Conservation (phyloP, 2,888 invertebrate genomes). For the Thecocarcelia acutangulata region DNA sequence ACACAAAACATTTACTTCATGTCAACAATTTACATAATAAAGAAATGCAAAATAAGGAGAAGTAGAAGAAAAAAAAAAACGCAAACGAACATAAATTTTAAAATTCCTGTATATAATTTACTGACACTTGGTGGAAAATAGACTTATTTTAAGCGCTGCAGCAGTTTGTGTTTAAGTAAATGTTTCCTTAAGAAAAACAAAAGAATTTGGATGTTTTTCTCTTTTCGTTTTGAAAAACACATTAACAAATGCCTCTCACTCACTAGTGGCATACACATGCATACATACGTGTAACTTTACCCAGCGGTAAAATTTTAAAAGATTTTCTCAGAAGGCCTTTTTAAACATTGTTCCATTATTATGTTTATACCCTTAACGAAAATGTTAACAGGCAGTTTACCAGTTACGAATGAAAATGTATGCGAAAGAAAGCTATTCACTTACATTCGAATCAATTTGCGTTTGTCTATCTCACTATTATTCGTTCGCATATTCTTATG, state of each 20-base stretch:
- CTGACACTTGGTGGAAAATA: constrained; percentile 63
- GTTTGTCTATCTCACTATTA: too few species aligned
- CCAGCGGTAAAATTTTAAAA: neutral
- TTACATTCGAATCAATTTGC: too few species aligned
- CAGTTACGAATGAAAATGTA: too few species aligned
- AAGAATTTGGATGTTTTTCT: constrained; percentile 40
- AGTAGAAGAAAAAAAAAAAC: too few species aligned
- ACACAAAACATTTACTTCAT: constrained; percentile 23
- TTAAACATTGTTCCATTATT: neutral
- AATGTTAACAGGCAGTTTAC: too few species aligned
- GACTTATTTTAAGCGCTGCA: constrained; percentile 60
- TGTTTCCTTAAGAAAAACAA: constrained; percentile 54
- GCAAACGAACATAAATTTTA: constrained; percentile 61
- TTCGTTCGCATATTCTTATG: too few species aligned
- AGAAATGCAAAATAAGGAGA: neutral
- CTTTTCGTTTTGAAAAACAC: constrained; percentile 28
- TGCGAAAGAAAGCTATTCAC: too few species aligned
- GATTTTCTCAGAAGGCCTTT: neutral
- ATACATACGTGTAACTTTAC: neutral
- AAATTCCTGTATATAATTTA: constrained; percentile 68
- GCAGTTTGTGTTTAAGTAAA: constrained; percentile 41
- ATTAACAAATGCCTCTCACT: constrained; percentile 14
- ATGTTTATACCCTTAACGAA: too few species aligned
- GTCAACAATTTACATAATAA: constrained; percentile 52
- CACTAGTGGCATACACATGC: neutral